phyloP scores from a whole-genome alignment of 2,113 vertebrate species.

The Clinocottus analis region DNA sequence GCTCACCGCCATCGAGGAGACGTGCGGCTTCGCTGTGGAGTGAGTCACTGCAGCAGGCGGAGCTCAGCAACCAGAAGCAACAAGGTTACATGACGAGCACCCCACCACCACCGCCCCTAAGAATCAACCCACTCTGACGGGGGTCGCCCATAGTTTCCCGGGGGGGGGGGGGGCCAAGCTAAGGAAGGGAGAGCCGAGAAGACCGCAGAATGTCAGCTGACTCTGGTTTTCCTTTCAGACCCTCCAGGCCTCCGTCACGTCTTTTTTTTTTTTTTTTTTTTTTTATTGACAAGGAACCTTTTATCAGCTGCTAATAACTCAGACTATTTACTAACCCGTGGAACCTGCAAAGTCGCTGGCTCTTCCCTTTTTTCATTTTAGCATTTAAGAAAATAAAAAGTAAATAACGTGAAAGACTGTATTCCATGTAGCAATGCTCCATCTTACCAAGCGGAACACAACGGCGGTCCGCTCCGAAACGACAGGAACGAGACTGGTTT shows the following conservation, averaged over 20 bases:
- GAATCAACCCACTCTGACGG: constrained; percentile 14
- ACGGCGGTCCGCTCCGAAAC: constrained; percentile 46
- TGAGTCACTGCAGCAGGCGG: constrained; percentile 70
- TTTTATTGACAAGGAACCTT: constrained; percentile 70
- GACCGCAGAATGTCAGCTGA: constrained; percentile 48
- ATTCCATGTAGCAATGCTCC: constrained; percentile 80
- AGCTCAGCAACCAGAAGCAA: constrained; percentile 36
- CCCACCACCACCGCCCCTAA: background rate
- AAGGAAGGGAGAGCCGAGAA: constrained; percentile 16
- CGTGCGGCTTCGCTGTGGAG: constrained; percentile 98
- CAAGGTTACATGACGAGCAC: background rate
- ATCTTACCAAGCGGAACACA: constrained; percentile 63
- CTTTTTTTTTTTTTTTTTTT: constrained; percentile 52
- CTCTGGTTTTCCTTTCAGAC: constrained; percentile 40
- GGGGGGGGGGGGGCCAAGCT: constrained; percentile 33
- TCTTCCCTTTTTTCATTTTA: constrained; percentile 73
- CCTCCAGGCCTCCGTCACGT: constrained; percentile 49
- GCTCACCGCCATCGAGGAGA: constrained; percentile 99
- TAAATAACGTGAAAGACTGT: constrained; percentile 36
- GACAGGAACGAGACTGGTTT: constrained; percentile 44
- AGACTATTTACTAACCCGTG: constrained; percentile 78
- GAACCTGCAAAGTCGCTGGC: constrained; percentile 66
- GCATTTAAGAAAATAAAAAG: constrained; percentile 63
- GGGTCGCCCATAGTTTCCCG: constrained; percentile 31
- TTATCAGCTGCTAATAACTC: constrained; percentile 85